These are phyloP conservation scores for Holacanthus passer DNA, from an alignment of 2,113 vertebrate genomes.

Conservation along the genomic window DNA sequence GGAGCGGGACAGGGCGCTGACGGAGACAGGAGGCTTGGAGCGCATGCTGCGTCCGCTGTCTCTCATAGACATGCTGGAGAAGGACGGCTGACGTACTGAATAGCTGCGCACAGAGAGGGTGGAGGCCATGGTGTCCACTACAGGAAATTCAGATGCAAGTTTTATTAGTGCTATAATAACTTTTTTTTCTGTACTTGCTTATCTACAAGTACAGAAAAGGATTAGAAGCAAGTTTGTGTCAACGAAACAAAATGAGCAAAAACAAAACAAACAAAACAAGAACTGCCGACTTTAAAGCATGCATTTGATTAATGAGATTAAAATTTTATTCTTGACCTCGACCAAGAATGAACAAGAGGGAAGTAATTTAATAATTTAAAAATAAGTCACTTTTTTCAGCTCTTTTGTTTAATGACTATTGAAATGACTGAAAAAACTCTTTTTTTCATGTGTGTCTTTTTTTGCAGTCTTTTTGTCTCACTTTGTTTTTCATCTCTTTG, in stretches of 20 bases:
- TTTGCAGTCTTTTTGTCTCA: neutral
- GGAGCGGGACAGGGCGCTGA: constrained; percentile 72
- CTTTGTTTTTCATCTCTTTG: neutral
- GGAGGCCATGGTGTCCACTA: constrained; percentile 78
- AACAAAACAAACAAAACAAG: constrained; percentile 10
- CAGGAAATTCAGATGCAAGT: neutral
- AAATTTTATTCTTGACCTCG: neutral
- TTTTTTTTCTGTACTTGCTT: no score
- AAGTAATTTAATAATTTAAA: neutral
- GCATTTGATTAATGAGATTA: neutral
- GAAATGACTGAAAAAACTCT: no score
- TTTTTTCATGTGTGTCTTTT: neutral
- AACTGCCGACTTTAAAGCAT: neutral
- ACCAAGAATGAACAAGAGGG: neutral
- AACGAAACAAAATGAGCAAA: neutral
- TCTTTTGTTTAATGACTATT: no score
- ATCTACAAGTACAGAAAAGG: no score
- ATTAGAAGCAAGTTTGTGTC: neutral
- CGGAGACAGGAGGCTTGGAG: constrained; percentile 68
- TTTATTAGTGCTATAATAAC: neutral
- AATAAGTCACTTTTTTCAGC: no score
- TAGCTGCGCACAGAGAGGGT: constrained; percentile 75
- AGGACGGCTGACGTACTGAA: constrained; percentile 77
- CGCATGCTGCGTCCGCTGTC: constrained; percentile 74
- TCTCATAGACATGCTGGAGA: constrained; percentile 81